These are phyloP conservation scores for Heliocidaris erythrogramma DNA, from an alignment of 35 echinoderm and acorn worm species.

Conservation along the genomic window DNA sequence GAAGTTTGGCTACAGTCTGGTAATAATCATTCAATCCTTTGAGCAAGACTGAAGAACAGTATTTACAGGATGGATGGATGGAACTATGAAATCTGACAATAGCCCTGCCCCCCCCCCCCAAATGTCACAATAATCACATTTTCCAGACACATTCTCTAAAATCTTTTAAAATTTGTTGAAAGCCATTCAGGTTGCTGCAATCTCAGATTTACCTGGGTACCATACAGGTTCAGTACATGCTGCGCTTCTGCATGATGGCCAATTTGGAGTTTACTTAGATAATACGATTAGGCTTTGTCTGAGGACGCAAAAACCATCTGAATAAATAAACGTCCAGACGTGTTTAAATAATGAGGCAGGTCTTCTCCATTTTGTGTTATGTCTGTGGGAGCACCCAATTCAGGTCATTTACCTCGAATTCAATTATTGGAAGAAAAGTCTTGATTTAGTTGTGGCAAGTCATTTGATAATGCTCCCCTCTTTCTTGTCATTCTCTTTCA, in stretches of 20 bases:
- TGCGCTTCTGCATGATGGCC: neutral
- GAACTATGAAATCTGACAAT: too few species aligned
- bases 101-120: too few species aligned
- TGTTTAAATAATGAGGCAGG: neutral
- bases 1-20: too few species aligned
- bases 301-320: neutral
- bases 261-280: neutral
- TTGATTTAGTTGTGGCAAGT: neutral
- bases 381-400: neutral
- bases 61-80: too few species aligned
- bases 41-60: too few species aligned
- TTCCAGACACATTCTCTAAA: too few species aligned
- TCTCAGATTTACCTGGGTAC: too few species aligned
- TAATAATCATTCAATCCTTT: too few species aligned
- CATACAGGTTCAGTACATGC: too few species aligned
- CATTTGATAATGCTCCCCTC: neutral
- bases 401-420: neutral
- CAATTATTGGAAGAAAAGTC: neutral
- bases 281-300: neutral
- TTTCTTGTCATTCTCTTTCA: neutral
- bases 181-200: too few species aligned
- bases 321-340: neutral
- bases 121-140: too few species aligned
- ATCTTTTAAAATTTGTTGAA: too few species aligned
- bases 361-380: neutral